These are phyloP conservation scores for Alloscopus bannaensis DNA, from an alignment of 2,888 invertebrate genomes.

Conservation along the genomic window DNA sequence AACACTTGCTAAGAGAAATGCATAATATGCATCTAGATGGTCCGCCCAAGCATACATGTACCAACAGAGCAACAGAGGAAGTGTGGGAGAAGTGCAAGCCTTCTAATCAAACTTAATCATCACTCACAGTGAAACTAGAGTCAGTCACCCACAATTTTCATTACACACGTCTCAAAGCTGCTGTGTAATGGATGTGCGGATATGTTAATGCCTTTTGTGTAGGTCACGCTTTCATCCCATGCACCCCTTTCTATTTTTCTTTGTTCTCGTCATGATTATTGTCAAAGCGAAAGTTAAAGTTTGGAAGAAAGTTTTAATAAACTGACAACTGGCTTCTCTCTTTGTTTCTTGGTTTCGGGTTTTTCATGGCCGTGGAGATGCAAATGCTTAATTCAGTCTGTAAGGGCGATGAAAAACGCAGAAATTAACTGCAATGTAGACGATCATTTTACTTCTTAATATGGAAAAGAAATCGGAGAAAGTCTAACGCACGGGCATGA, in stretches of 20 bases:
- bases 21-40: too few species aligned
- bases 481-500: neutral
- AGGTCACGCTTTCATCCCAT: too few species aligned
- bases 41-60: too few species aligned
- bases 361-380: too few species aligned
- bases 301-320: neutral
- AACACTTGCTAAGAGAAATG: too few species aligned
- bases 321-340: too few species aligned
- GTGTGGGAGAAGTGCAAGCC: conserved; percentile 41
- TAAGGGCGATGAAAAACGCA: neutral
- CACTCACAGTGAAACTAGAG: conserved; percentile 45
- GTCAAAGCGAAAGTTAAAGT: neutral
- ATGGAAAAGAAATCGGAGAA: too few species aligned
- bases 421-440: neutral
- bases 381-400: too few species aligned
- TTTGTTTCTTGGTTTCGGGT: too few species aligned
- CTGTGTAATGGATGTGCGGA: neutral
- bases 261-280: neutral
- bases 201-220: too few species aligned
- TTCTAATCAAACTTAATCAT: conserved; percentile 59
- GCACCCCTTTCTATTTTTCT: too few species aligned
- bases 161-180: neutral
- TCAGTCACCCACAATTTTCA: neutral
- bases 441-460: neutral
- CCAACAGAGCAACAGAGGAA: too few species aligned